Evolutionary conservation across 2,113 vertebrate species (phyloP), one percentile per base, ranked within the genome.

Genomic region (Oreotrochilus melanogaster): DNA sequence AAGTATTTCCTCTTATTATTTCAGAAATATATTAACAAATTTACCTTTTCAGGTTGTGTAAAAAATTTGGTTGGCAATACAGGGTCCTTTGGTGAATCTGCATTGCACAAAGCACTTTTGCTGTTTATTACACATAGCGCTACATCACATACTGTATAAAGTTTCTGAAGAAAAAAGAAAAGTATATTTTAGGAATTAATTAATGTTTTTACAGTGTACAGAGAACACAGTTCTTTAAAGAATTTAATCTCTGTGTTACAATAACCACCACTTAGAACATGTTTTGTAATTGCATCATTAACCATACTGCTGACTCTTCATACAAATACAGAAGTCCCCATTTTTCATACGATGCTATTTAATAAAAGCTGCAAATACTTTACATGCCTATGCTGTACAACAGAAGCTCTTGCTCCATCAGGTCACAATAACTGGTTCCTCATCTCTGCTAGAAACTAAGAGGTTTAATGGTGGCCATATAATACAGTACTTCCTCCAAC

Each of bases 91-190:
- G 99, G 99, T 45, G 98, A 99, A 51, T 99, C 99, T 97, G 99
- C 98, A 97, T 99, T 99, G 97, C 99, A 99, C 53, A 99, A 98
- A 86, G 99, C 99, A 98, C 99, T 99, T 98, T 99, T 99, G 97
- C 99, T 99, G 92, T 99, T 99, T 92, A 99, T 99, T 80, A 99
- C 99, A 78, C 99, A 99, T 14, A 99, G 98, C 37, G 99, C 99
- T 71, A 99, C 99, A 70, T 99, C 99, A 96, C 99, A 99, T n/a
- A 99, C 99, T 31, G 99, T 99, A 70, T 99, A 99, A 85, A 99
- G 98, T 98, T 99, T 99, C 99, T 99, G 97, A 45, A 88, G 35
- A 25, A 64, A 75, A 86, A 79, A 78, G 6, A 54, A 62, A 93
- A 90, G 2, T 16, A 69, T 43, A 54, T 17, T 71, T 95, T 89